A percentile compares a stretch with the other conserved stretches of the same genome.
phyloP scores from a whole-genome alignment of 1,140 invertebrate genomes.

The Drosophila pseudoananassae region DNA sequence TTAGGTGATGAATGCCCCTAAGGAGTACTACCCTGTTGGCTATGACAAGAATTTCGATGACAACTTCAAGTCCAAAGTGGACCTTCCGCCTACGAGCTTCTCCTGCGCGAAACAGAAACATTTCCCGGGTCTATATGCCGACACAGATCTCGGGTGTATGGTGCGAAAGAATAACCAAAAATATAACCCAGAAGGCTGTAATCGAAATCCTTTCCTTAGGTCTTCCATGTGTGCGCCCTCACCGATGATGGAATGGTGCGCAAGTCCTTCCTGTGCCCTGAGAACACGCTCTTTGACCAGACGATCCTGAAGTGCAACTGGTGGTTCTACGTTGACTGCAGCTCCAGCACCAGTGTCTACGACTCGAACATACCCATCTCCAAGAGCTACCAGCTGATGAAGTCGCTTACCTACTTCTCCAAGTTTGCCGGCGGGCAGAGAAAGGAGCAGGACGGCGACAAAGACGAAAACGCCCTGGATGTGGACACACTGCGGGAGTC shows the following conservation, averaged over 20 bases:
- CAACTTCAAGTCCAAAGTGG: slow-evolving; percentile 92
- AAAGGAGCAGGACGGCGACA: slow-evolving; percentile 57
- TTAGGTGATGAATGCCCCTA: slow-evolving; percentile 94
- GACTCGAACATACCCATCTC: slow-evolving; percentile 95
- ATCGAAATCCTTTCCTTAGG: slow-evolving; percentile 85
- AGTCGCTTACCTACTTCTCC: slow-evolving; percentile 93
- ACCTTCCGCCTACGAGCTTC: slow-evolving; percentile 93
- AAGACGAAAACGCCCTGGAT: slow-evolving; percentile 70
- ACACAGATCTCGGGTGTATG: slow-evolving; percentile 96
- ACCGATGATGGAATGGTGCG: slow-evolving; percentile 94
- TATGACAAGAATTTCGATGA: slow-evolving; percentile 95
- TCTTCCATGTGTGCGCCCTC: slow-evolving; percentile 95
- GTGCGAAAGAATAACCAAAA: slow-evolving; percentile 84
- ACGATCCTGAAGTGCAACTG: slow-evolving; percentile 95
- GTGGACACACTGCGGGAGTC: slow-evolving; percentile 71
- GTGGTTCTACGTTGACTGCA: slow-evolving; percentile 96
- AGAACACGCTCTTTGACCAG: slow-evolving; percentile 94
- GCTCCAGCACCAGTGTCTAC: slow-evolving; percentile 90
- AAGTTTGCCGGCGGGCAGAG: slow-evolving; percentile 86
- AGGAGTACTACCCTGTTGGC: slow-evolving; percentile 93
- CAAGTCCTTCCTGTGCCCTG: slow-evolving; percentile 95
- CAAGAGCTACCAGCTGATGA: slow-evolving; percentile 96
- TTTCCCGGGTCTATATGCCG: slow-evolving; percentile 94
- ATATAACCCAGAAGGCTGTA: not conserved
- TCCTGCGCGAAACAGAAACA: slow-evolving; percentile 95